Evolutionary conservation across 2,113 vertebrate genomes (phyloP).

Genomic region (Periophthalmodon schlosseri): DNA sequence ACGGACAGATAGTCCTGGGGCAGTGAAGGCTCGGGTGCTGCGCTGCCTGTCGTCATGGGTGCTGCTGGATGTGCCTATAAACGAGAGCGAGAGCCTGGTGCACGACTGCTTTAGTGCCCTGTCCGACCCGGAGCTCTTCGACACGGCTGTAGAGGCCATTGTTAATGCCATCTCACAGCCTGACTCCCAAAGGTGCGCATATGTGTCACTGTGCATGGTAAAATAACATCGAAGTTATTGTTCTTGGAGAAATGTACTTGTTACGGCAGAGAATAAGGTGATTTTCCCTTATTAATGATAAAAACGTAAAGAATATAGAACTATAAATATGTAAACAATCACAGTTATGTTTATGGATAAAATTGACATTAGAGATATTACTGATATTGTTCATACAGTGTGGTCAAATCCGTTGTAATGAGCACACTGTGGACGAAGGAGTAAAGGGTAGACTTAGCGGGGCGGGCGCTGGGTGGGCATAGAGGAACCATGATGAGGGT

Average conservation of each 20-base stretch:
- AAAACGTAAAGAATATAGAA: background rate
- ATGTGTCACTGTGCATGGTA: background rate
- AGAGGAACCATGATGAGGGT: conserved; percentile 33
- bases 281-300: no score
- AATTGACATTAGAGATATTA: background rate
- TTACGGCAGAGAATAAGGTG: background rate
- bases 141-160: conserved; percentile 94
- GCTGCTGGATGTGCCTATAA: conserved; percentile 92
- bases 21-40: conserved; percentile 95
- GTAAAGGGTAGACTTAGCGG: conserved; percentile 12
- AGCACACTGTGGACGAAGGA: background rate
- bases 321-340: background rate
- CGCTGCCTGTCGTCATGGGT: conserved; percentile 99
- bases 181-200: conserved; percentile 91
- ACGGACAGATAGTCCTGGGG: conserved; percentile 91
- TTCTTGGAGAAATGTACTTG: background rate
- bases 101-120: conserved; percentile 92
- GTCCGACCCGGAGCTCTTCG: conserved; percentile 94
- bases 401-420: background rate
- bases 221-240: background rate
- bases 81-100: conserved; percentile 92
- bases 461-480: conserved; percentile 35
- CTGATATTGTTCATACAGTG: background rate
- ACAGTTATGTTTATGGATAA: background rate
- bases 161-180: conserved; percentile 98